Conservation (phyloP, 2,797 vertebrate species). For the Podarcis siculus region DNA sequence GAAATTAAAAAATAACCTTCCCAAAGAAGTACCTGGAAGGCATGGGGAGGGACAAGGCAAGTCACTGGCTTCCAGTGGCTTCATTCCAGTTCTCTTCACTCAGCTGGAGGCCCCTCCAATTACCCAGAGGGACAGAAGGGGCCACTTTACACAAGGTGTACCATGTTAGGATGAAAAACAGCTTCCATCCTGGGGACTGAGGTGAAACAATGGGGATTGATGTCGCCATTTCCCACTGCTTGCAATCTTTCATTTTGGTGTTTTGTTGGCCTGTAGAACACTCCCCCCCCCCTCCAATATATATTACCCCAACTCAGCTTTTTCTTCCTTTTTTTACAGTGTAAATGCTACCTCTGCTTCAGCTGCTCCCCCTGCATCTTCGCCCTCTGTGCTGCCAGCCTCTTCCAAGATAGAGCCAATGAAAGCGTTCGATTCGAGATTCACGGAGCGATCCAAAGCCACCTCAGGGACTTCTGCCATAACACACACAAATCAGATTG, state of each 20-base stretch:
- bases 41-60: background rate
- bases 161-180: background rate
- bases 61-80: background rate
- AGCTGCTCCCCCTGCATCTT: constrained; percentile 62
- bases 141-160: background rate
- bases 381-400: constrained; percentile 74
- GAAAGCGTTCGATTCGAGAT: constrained; percentile 96
- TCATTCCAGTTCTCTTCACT: background rate
- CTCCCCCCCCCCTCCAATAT: background rate
- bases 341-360: constrained; percentile 77
- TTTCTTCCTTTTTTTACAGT: constrained; percentile 54
- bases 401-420: constrained; percentile 95
- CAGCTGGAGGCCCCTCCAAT: background rate
- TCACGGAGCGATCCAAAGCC: constrained; percentile 97
- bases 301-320: background rate
- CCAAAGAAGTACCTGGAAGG: background rate
- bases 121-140: background rate
- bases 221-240: background rate
- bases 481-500: constrained; percentile 80
- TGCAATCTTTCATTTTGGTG: too few relatives aligned
- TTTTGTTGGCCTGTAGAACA: background rate
- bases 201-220: background rate
- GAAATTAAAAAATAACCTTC: too few relatives aligned
- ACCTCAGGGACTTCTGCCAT: constrained; percentile 87
- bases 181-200: too few relatives aligned